Conservation (phyloP, 2,888 invertebrate species). For the Luperina nickerlii region DNA sequence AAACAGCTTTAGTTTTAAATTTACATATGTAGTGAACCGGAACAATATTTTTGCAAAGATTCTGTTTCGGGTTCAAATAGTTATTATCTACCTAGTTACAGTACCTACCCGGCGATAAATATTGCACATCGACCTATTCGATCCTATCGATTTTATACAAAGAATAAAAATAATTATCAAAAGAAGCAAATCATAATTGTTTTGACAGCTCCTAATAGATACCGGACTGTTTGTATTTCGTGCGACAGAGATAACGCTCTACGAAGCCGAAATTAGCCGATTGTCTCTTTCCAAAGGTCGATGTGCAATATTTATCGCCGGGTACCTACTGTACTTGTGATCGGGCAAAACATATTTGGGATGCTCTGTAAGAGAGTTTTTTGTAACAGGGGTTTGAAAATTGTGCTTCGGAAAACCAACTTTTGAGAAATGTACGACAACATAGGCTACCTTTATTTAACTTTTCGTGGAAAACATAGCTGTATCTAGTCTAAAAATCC, state of each 20-base stretch:
- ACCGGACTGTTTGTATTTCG: too few relatives aligned
- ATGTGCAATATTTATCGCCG: too few relatives aligned
- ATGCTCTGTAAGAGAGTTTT: neutral
- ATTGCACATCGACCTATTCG: too few relatives aligned
- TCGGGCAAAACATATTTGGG: neutral
- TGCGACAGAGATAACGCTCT: too few relatives aligned
- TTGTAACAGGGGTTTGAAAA: neutral
- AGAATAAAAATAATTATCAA: too few relatives aligned
- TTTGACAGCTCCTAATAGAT: too few relatives aligned
- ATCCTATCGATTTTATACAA: too few relatives aligned
- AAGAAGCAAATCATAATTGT: too few relatives aligned
- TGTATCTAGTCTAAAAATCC: constrained; percentile 31
- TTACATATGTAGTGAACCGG: neutral
- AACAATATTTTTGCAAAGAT: neutral
- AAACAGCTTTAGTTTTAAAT: neutral
- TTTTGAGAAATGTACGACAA: neutral
- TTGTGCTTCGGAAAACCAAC: neutral
- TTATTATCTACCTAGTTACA: neutral
- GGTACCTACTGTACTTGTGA: too few relatives aligned
- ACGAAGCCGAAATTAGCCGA: too few relatives aligned
- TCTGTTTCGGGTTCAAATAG: neutral
- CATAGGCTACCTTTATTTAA: neutral
- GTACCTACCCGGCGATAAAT: too few relatives aligned
- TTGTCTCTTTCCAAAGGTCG: too few relatives aligned
- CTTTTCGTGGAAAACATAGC: constrained; percentile 6